Conservation (phyloP, 2,797 vertebrate species). For the Poecilia gillii region DNA sequence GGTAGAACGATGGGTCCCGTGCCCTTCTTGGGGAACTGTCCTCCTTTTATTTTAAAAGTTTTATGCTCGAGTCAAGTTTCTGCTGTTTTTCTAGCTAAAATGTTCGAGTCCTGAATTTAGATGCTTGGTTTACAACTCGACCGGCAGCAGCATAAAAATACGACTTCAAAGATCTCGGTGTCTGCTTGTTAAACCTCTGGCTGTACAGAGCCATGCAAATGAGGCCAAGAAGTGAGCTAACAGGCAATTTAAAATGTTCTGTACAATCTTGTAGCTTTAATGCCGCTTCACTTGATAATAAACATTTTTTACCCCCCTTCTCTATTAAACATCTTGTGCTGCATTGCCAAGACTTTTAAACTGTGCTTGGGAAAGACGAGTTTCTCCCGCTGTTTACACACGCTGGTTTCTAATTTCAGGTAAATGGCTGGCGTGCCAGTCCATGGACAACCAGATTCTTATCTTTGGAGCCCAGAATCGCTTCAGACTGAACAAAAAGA, state of each 20-base stretch:
- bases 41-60: constrained; percentile 8
- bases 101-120: constrained; percentile 18
- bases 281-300: background rate
- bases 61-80: constrained; percentile 15
- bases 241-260: constrained; percentile 18
- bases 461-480: constrained; percentile 99
- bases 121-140: constrained; percentile 12
- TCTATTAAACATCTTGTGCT: background rate
- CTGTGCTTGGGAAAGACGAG: background rate
- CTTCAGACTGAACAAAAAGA: constrained; percentile 99
- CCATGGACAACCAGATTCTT: constrained; percentile 99
- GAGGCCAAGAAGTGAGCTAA: constrained; percentile 13
- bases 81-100: constrained; percentile 6
- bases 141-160: constrained; percentile 15
- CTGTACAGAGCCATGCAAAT: constrained; percentile 28
- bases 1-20: constrained; percentile 18
- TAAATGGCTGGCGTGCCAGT: constrained; percentile 98
- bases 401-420: constrained; percentile 74
- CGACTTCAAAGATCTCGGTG: background rate
- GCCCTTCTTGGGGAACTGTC: background rate
- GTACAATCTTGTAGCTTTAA: background rate
- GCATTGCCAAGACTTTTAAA: background rate
- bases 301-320: background rate
- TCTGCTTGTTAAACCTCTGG: constrained; percentile 28
- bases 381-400: constrained; percentile 2